These are phyloP conservation scores for Drosophila pallidifrons DNA, from an alignment of 1,140 invertebrate species.

Conservation along the genomic window DNA sequence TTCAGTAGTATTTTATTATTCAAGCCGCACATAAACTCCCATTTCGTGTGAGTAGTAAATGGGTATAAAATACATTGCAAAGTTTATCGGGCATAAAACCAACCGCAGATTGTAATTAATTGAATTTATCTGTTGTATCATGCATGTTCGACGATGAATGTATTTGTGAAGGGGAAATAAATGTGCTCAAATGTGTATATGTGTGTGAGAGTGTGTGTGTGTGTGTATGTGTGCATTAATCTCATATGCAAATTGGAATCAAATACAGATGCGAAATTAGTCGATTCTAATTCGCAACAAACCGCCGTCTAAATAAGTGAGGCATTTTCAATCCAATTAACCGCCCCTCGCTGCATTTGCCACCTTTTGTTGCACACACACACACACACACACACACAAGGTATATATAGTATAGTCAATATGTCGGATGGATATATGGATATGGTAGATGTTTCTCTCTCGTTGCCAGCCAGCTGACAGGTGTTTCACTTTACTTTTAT, in stretches of 20 bases:
- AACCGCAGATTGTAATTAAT: slow-evolving; percentile 72
- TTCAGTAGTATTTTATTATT: no score
- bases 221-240: slow-evolving; percentile 34
- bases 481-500: background rate
- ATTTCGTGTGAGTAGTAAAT: background rate
- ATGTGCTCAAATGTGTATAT: background rate
- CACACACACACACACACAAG: no score
- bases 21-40: no score
- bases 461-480: slow-evolving; percentile 7
- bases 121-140: slow-evolving; percentile 46
- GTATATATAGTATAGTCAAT: no score
- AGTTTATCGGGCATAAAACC: slow-evolving; percentile 22
- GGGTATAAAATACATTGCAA: background rate
- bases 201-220: slow-evolving; percentile 3
- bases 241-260: slow-evolving; percentile 49
- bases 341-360: background rate
- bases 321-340: slow-evolving; percentile 30
- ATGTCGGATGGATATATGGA: background rate
- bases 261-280: slow-evolving; percentile 45
- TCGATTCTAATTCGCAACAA: slow-evolving; percentile 35
- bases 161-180: background rate
- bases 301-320: slow-evolving; percentile 27
- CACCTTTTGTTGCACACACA: background rate
- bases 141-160: slow-evolving; percentile 16
- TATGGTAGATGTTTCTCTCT: background rate